A percentile compares a stretch with the other conserved stretches of the same genome.
phyloP scores from a whole-genome alignment of 2,888 invertebrate genomes.

The Odontothrips loti region DNA sequence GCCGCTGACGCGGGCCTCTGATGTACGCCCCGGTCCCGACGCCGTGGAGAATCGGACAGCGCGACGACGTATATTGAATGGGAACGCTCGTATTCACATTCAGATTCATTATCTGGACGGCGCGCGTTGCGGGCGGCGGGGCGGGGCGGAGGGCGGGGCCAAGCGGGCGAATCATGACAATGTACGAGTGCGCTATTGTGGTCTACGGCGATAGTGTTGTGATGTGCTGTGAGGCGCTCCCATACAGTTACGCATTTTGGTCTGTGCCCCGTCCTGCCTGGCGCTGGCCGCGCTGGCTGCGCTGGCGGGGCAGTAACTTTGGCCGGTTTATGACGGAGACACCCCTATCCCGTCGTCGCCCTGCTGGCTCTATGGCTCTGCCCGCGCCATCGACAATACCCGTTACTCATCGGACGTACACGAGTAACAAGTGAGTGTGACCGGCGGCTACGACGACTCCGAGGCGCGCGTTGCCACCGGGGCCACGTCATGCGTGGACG shows the following conservation, averaged over 20 bases:
- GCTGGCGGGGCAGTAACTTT: neutral
- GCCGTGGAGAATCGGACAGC: neutral
- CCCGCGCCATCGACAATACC: no score
- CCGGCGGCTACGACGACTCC: no score
- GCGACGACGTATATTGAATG: neutral
- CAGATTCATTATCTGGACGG: neutral
- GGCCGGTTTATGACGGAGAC: constrained; percentile 12
- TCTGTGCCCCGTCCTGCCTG: no score
- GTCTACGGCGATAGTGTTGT: neutral
- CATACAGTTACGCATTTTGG: neutral
- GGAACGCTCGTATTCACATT: neutral
- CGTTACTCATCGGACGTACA: no score
- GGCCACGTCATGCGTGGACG: no score
- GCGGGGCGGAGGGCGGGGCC: no score
- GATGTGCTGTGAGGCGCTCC: neutral
- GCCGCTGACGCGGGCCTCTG: no score
- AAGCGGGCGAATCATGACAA: neutral
- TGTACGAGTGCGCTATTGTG: neutral
- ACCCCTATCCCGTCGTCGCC: neutral
- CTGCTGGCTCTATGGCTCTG: no score
- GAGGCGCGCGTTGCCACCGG: neutral
- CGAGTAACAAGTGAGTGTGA: neutral
- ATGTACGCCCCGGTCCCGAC: neutral
- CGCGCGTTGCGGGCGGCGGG: neutral
- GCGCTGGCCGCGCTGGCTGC: no score